Percentiles rank a stretch among this genome's conserved stretches.
Conservation (phyloP, 1,140 invertebrate genomes). For the Polypedilum vanderplanki region DNA sequence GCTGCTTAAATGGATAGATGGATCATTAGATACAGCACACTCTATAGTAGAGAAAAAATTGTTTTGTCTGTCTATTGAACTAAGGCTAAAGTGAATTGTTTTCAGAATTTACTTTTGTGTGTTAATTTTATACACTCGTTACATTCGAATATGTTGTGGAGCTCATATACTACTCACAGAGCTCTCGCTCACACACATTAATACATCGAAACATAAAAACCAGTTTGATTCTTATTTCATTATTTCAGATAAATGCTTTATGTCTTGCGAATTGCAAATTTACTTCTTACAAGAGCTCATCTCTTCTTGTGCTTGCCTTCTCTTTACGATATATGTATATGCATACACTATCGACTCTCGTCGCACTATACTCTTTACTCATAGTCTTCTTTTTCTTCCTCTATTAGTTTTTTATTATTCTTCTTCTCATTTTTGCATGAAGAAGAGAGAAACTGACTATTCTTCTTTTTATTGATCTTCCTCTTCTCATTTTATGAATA, state of each 20-base stretch:
- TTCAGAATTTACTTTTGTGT: constrained; percentile 13
- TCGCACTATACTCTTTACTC: not conserved
- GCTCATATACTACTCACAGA: constrained; percentile 1
- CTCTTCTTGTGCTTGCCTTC: not conserved
- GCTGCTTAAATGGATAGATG: not conserved
- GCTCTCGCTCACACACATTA: not conserved
- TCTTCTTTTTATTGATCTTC: not conserved
- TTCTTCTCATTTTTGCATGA: constrained; percentile 18
- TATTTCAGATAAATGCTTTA: constrained; percentile 28
- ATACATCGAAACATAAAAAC: not conserved
- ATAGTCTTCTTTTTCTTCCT: not conserved
- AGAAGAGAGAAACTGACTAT: not conserved
- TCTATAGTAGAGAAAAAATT: too few relatives aligned
- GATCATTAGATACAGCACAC: not conserved
- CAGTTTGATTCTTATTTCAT: constrained; percentile 23
- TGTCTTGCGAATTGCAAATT: constrained; percentile 23
- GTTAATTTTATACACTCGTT: not conserved
- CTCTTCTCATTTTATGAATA: not conserved
- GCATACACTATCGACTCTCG: constrained; percentile 9
- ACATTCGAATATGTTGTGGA: constrained; percentile 17
- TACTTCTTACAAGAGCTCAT: constrained; percentile 17
- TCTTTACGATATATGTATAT: constrained; percentile 2
- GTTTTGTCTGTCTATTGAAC: not conserved
- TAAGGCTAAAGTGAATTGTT: constrained; percentile 13
- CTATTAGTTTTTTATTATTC: not conserved